phyloP scores from a whole-genome alignment of 2,888 invertebrate species.

The Phlogophora meticulosa region DNA sequence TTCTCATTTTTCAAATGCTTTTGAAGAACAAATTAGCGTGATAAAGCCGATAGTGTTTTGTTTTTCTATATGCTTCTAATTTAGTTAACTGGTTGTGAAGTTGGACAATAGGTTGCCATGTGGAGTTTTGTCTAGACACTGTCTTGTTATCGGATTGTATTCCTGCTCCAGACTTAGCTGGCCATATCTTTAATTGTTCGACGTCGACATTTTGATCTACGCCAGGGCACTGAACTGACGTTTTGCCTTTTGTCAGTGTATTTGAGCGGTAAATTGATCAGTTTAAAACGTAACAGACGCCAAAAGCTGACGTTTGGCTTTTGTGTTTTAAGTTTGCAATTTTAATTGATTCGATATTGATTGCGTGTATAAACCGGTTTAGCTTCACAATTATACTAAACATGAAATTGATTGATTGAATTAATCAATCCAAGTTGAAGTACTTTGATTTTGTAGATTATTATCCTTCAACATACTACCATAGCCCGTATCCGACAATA shows the following conservation, averaged over 20 bases:
- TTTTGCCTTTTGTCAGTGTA: background rate
- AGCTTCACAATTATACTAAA: no score
- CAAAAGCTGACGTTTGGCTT: background rate
- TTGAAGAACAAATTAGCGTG: slow-evolving; percentile 44
- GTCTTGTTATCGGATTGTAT: slow-evolving; percentile 38
- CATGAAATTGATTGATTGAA: slow-evolving; percentile 53
- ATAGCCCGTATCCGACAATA: slow-evolving; percentile 55
- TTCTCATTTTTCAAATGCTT: slow-evolving; percentile 45
- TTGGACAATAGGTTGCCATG: slow-evolving; percentile 17
- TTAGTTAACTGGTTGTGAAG: slow-evolving; percentile 8
- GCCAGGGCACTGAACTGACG: slow-evolving; percentile 21
- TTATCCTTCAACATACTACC: slow-evolving; percentile 55
- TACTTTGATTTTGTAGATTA: slow-evolving; percentile 60
- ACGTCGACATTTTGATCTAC: slow-evolving; percentile 12
- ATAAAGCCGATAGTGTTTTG: slow-evolving; percentile 41
- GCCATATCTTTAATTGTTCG: slow-evolving; percentile 29
- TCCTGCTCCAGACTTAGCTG: slow-evolving; percentile 35
- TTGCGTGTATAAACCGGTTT: no score
- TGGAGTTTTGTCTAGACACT: slow-evolving; percentile 23
- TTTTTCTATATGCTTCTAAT: slow-evolving; percentile 18
- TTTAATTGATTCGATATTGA: background rate
- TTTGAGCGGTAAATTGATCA: no score
- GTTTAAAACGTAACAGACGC: background rate
- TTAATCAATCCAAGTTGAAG: slow-evolving; percentile 61
- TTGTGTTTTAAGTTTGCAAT: background rate